These are phyloP conservation scores for Planococcus citri DNA, from an alignment of 1,140 invertebrate genomes.

Conservation along the genomic window DNA sequence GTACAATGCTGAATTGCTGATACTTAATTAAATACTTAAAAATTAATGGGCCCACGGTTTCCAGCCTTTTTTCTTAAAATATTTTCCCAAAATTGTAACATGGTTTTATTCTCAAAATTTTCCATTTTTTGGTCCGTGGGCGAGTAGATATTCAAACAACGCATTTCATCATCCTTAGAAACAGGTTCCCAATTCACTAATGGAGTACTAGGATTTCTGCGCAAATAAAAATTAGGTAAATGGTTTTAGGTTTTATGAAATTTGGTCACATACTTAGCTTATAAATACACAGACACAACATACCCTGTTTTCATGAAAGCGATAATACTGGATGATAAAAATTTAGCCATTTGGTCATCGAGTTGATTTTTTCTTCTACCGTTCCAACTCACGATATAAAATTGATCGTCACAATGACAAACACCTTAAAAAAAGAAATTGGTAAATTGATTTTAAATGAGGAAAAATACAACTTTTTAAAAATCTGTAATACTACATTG, in stretches of 20 bases:
- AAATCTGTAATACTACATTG: too few relatives aligned
- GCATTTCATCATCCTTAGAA: not conserved
- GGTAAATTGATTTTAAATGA: not conserved
- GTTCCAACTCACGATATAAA: slow-evolving; percentile 22
- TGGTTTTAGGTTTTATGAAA: too few relatives aligned
- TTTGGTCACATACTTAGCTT: too few relatives aligned
- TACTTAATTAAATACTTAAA: too few relatives aligned
- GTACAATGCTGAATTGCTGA: too few relatives aligned
- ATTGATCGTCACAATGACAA: slow-evolving; percentile 27
- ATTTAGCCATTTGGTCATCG: not conserved
- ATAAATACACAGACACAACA: too few relatives aligned
- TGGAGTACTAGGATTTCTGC: not conserved
- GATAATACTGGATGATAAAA: not conserved
- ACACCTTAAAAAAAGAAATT: slow-evolving; percentile 22
- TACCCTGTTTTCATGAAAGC: not conserved
- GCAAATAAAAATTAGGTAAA: too few relatives aligned
- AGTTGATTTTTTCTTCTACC: not conserved
- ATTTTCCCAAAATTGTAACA: not conserved
- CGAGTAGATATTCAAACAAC: slow-evolving; percentile 3
- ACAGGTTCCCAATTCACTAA: not conserved
- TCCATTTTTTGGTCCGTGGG: not conserved
- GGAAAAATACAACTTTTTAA: not conserved
- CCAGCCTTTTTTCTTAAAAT: too few relatives aligned
- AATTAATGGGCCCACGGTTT: too few relatives aligned
- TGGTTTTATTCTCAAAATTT: not conserved